Conservation (phyloP, 2,888 invertebrate genomes). For the Noctua fimbriata region DNA sequence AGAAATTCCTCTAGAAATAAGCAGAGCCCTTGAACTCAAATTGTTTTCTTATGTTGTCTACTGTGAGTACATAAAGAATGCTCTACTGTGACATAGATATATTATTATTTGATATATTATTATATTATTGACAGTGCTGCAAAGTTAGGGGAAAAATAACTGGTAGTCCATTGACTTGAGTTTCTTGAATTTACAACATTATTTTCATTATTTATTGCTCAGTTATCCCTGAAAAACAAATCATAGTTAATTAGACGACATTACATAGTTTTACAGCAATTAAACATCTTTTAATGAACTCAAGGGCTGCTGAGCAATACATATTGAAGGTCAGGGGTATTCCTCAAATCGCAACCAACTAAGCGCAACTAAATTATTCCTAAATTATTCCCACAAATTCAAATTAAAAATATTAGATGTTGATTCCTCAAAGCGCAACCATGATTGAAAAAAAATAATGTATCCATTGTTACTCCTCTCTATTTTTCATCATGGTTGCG, state of each 20-base stretch:
- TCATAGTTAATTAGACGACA: background rate
- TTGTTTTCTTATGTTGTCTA: background rate
- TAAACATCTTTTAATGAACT: background rate
- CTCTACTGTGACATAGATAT: background rate
- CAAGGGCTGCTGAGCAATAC: background rate
- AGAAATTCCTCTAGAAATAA: background rate
- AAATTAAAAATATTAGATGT: too few relatives aligned
- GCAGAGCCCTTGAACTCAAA: background rate
- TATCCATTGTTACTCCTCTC: too few relatives aligned
- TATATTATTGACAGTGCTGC: too few relatives aligned
- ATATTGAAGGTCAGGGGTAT: background rate
- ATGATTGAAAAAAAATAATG: too few relatives aligned
- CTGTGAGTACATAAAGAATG: background rate
- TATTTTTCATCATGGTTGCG: too few relatives aligned
- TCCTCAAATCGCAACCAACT: too few relatives aligned
- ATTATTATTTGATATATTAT: background rate
- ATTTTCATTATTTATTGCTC: background rate
- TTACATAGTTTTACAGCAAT: background rate
- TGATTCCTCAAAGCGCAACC: too few relatives aligned
- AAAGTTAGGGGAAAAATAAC: too few relatives aligned
- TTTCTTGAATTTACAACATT: background rate
- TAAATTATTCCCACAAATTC: too few relatives aligned
- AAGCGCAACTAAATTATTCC: too few relatives aligned
- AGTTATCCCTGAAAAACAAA: background rate
- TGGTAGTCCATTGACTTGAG: too few relatives aligned